Evolutionary conservation across 2,797 vertebrate genomes (phyloP).

Genomic region (Alfaro cultratus): DNA sequence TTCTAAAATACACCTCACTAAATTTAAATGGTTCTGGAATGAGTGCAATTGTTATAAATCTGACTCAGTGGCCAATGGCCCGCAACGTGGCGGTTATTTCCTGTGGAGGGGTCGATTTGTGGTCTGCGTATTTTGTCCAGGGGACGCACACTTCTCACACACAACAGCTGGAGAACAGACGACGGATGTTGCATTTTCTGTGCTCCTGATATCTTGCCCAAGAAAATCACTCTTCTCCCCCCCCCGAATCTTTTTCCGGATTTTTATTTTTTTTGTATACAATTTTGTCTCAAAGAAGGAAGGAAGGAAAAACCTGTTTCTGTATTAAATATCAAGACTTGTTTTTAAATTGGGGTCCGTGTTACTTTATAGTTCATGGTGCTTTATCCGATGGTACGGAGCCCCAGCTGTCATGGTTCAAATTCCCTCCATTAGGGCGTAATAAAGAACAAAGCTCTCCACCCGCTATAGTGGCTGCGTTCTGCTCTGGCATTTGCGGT

Average conservation of each 20-base stretch:
- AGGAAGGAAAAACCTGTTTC: background rate
- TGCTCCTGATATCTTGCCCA: background rate
- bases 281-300: background rate
- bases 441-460: conserved; percentile 61
- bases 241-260: background rate
- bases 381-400: conserved; percentile 3
- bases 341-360: background rate
- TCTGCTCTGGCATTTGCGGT: conserved; percentile 51
- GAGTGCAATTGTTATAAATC: conserved; percentile 27
- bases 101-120: conserved; percentile 42
- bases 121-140: conserved; percentile 25
- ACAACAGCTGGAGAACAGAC: conserved; percentile 25
- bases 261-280: background rate
- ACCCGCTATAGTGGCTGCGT: conserved; percentile 36
- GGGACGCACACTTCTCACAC: conserved; percentile 25
- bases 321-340: background rate
- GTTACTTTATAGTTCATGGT: conserved; percentile 31
- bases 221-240: background rate
- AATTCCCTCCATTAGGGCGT: conserved; percentile 46
- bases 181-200: conserved; percentile 1
- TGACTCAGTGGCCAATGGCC: conserved; percentile 5
- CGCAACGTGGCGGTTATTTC: conserved; percentile 46
- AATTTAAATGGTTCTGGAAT: conserved; percentile 24
- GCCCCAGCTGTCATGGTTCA: conserved; percentile 33
- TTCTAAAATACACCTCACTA: background rate